Conservation (phyloP, 2,888 invertebrate species). For the Eugnorisma glareosa region DNA sequence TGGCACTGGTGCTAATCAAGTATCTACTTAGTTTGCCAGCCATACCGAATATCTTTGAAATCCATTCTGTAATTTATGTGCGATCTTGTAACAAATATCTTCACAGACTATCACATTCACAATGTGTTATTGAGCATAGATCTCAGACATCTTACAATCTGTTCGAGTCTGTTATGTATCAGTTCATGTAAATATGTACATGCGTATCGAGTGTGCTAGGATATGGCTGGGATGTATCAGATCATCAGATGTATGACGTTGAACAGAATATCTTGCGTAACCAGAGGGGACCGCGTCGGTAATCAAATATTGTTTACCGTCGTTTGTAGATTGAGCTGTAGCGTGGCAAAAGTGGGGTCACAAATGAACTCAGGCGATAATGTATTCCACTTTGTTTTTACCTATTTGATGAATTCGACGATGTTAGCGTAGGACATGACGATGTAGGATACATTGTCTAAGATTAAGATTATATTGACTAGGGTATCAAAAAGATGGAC, state of each 20-base stretch:
- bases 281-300: constrained; percentile 22
- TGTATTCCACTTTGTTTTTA: background rate
- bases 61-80: background rate
- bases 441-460: background rate
- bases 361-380: no score
- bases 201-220: background rate
- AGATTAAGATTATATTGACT: background rate
- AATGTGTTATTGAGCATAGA: background rate
- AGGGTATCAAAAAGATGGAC: background rate
- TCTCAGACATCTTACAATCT: background rate
- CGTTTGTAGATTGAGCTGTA: background rate
- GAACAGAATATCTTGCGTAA: constrained; percentile 13
- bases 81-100: background rate
- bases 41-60: background rate
- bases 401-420: background rate
- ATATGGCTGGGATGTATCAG: background rate
- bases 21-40: background rate
- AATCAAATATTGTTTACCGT: constrained; percentile 20
- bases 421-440: background rate
- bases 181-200: background rate
- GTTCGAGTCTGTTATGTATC: background rate
- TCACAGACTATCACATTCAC: background rate
- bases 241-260: background rate
- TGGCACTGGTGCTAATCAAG: no score
- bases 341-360: constrained; percentile 3